These are phyloP conservation scores for Rhinogobius similis DNA, from an alignment of 2,113 vertebrate genomes.

Conservation along the genomic window DNA sequence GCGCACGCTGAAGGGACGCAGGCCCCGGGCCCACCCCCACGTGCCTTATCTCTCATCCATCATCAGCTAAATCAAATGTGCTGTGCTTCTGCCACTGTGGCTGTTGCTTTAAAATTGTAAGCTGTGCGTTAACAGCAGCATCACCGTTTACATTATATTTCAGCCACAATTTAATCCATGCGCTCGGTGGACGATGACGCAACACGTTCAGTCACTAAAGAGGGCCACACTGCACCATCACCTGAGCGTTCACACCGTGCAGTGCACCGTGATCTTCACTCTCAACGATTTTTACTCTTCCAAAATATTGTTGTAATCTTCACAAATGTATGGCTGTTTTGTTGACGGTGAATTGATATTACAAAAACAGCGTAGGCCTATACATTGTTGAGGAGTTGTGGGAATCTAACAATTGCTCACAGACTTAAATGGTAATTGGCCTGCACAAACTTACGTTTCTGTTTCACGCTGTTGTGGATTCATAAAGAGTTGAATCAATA, in stretches of 20 bases:
- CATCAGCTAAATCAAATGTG: constrained; percentile 67
- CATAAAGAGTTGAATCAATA: constrained; percentile 30
- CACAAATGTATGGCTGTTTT: too few relatives aligned
- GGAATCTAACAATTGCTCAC: background rate
- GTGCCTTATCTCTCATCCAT: constrained; percentile 60
- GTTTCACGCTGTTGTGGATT: background rate
- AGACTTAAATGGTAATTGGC: background rate
- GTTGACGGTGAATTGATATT: too few relatives aligned
- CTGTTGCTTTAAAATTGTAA: constrained; percentile 23
- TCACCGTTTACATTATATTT: constrained; percentile 55
- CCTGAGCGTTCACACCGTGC: background rate
- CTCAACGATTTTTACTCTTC: too few relatives aligned
- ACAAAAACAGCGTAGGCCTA: too few relatives aligned
- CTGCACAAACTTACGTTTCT: background rate
- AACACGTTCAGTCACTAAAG: too few relatives aligned
- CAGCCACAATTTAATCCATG: constrained; percentile 49
- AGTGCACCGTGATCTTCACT: too few relatives aligned
- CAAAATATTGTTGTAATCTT: background rate
- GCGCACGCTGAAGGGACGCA: constrained; percentile 48
- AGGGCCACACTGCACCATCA: constrained; percentile 15
- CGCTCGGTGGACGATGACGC: constrained; percentile 56
- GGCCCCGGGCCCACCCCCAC: constrained; percentile 4
- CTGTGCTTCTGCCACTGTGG: constrained; percentile 39
- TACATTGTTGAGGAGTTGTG: too few relatives aligned
- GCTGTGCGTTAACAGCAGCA: constrained; percentile 47